Evolutionary conservation across 2,888 invertebrate species (phyloP), one percentile per base, ranked within the genome.

Genomic region (Nemoura dubitans): DNA sequence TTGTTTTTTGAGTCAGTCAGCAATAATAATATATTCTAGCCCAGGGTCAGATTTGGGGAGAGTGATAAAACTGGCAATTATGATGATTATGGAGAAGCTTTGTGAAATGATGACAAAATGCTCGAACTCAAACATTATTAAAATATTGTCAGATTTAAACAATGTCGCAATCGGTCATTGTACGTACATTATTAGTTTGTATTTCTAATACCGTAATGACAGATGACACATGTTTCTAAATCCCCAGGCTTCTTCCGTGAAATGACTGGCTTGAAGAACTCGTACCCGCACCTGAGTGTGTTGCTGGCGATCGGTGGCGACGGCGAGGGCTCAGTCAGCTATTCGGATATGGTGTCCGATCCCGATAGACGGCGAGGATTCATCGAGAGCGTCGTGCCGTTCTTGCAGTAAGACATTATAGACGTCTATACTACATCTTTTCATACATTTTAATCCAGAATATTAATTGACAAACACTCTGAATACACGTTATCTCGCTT

Each of bases 271-370:
- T 90, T 97, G 0, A 96, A 95, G 89, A 91, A 93, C 83, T 92
- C 92, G 16, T 94, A 96, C 91, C 96, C 96, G 0, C 95, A 95
- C 89, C 91, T 97, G 80, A 93, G 93, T 90, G 94, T 96, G 5
- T 94, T 95, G 0, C 91, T 98, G 14, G 97, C 97, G 0, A 97
- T 98, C 89, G 98, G 98, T 0, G 98, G 98, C 0, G 98, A 98
- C 98, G 98, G 98, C 91, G 98, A 98, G 91, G 98, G 97, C 25
- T 98, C 97, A 0, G 93, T 95, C n/a, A 94, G 95, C 89, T 98
- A 98, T 92, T 98, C 98, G 0, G 95, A 96, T n/a, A 94, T 98
- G 93, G 97, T 97, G 0, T 97, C 96, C 0, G 95, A 94, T 89
- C 90, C 95, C 0, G 96, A 96, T 43, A 93, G 95, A 88, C 93